Conservation (phyloP, 1,140 invertebrate species). For the Lasaia peninsularis region DNA sequence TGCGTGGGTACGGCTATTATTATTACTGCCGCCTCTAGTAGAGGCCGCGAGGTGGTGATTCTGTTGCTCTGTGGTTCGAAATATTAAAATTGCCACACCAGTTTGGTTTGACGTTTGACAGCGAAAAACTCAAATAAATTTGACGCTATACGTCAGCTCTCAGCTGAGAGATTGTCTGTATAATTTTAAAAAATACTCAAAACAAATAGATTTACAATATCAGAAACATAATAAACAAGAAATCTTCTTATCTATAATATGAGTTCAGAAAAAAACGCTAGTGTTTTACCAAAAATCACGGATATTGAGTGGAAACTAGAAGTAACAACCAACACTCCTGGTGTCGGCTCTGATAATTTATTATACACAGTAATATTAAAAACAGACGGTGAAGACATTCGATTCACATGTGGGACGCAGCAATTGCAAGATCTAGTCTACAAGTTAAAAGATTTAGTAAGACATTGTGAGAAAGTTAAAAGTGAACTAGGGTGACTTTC, state of each 20-base stretch:
- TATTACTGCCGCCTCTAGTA: no score
- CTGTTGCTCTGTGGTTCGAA: no score
- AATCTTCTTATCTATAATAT: conserved; percentile 11
- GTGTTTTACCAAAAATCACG: conserved; percentile 78
- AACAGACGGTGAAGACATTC: conserved; percentile 74
- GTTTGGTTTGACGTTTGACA: no score
- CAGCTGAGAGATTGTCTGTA: no score
- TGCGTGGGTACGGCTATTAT: no score
- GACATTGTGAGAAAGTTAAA: conserved; percentile 79
- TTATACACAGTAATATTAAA: conserved; percentile 63
- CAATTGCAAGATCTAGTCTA: conserved; percentile 83
- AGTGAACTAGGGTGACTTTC: conserved; percentile 41
- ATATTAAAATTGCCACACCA: no score
- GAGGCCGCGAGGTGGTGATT: no score
- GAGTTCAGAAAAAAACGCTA: conserved; percentile 18
- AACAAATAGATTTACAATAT: no score
- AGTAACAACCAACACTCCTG: conserved; percentile 64
- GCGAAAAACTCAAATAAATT: no score
- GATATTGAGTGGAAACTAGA: conserved; percentile 83
- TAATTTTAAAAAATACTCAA: no score
- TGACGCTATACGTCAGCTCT: no score
- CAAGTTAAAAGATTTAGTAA: conserved; percentile 81
- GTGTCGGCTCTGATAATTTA: conserved; percentile 61
- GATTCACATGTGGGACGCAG: conserved; percentile 80
- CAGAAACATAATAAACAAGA: no score